Evolutionary conservation across 2,888 invertebrate genomes (phyloP).

Genomic region (Gymnosoma rotundatum): DNA sequence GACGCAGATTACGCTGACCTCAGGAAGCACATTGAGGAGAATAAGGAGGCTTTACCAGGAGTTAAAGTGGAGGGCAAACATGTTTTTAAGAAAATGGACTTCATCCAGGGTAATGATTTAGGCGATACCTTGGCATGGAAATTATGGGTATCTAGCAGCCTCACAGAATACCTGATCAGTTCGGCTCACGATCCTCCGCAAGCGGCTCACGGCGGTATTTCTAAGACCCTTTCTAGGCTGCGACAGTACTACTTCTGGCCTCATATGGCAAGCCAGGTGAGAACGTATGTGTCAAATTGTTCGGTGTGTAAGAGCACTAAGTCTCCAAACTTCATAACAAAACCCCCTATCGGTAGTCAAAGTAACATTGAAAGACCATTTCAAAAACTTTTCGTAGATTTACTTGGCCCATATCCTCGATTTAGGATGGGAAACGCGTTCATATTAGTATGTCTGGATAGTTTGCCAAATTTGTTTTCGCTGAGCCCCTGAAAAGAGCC

Average conservation of each 20-base stretch:
- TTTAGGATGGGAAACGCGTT: background rate
- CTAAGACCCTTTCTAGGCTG: background rate
- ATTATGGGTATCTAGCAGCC: too few relatives aligned
- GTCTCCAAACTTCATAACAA: background rate
- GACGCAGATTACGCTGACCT: background rate
- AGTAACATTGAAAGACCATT: background rate
- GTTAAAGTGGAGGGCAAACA: background rate
- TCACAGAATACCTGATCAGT: background rate
- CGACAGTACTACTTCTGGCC: background rate
- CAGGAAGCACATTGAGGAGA: background rate
- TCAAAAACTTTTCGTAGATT: too few relatives aligned
- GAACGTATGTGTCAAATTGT: background rate
- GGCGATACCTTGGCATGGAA: background rate
- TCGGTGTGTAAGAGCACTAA: background rate
- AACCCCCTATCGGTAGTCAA: background rate
- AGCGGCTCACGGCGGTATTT: background rate
- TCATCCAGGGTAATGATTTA: background rate
- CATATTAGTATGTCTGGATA: conserved; percentile 6
- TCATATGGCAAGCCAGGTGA: background rate
- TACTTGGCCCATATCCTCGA: too few relatives aligned
- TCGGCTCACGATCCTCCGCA: background rate
- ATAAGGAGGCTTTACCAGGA: background rate
- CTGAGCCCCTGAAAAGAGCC: background rate
- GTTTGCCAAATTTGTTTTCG: conserved; percentile 10
- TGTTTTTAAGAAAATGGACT: background rate